phyloP scores from a whole-genome alignment of 2,888 invertebrate genomes.

The Chrysotoxum bicinctum region DNA sequence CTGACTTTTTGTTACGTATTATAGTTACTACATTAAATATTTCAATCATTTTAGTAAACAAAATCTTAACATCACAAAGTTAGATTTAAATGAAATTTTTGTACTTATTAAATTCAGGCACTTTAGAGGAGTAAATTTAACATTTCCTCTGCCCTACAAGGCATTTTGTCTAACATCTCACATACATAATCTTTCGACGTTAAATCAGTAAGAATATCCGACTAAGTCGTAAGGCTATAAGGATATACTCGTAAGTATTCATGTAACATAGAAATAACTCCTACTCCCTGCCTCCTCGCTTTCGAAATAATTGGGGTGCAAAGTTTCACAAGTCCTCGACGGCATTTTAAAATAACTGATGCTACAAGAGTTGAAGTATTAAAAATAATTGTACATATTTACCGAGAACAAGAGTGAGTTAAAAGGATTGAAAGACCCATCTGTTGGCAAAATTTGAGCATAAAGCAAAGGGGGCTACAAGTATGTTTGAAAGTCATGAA shows the following conservation, averaged over 20 bases:
- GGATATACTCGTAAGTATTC: not conserved
- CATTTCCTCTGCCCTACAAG: no score
- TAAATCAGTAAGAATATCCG: not conserved
- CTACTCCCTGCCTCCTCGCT: not conserved
- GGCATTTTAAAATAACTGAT: constrained; percentile 11
- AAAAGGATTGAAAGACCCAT: constrained; percentile 2
- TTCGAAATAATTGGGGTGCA: constrained; percentile 5
- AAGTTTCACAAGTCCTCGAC: constrained; percentile 8
- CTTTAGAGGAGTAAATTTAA: no score
- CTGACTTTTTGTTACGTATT: no score
- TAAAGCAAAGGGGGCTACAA: not conserved
- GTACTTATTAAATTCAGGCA: no score
- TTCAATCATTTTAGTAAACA: no score
- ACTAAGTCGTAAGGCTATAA: not conserved
- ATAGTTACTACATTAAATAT: no score
- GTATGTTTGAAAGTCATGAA: not conserved
- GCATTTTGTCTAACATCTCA: no score
- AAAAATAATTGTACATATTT: constrained; percentile 6
- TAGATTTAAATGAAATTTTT: no score
- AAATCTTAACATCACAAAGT: no score
- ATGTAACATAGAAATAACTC: not conserved
- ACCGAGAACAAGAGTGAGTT: not conserved
- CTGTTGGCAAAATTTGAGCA: not conserved
- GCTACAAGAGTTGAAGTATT: not conserved
- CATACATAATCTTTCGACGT: no score